phyloP scores from a whole-genome alignment of 2,888 invertebrate genomes.

The Eupithecia abbreviata region DNA sequence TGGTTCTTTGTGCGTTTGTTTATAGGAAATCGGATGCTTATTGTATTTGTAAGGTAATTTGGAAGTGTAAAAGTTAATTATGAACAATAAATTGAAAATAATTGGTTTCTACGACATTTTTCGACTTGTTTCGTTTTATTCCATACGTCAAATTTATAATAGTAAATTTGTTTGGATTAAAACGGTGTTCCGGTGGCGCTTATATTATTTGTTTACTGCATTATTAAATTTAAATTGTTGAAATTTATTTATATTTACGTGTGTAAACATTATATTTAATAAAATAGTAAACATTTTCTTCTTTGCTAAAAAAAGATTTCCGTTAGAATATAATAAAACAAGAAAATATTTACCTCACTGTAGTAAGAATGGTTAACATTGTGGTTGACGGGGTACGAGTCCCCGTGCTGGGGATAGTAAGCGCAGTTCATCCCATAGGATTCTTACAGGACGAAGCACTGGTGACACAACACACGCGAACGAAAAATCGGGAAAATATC shows the following conservation, averaged over 20 bases:
- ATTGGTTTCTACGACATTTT: neutral
- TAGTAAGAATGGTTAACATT: slow-evolving; percentile 76
- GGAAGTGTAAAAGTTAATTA: neutral
- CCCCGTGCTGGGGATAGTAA: slow-evolving; percentile 79
- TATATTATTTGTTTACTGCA: neutral
- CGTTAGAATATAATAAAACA: neutral
- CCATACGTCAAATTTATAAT: neutral
- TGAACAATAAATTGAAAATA: neutral
- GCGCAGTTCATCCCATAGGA: slow-evolving; percentile 80
- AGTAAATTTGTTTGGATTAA: neutral
- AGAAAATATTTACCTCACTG: slow-evolving; percentile 71
- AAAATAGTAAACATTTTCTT: neutral
- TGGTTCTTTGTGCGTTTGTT: slow-evolving; percentile 4
- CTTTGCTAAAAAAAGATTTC: neutral
- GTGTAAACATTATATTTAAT: too few species aligned
- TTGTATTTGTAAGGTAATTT: neutral
- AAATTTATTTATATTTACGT: neutral
- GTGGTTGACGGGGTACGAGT: slow-evolving; percentile 71
- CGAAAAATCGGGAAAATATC: slow-evolving; percentile 67
- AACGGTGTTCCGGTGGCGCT: neutral
- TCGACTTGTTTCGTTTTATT: neutral
- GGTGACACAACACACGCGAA: slow-evolving; percentile 68
- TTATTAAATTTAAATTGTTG: neutral
- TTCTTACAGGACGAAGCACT: slow-evolving; percentile 55
- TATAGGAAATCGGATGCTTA: neutral